Evolutionary conservation across 2,888 invertebrate species (phyloP), one percentile per base, ranked within the genome.

Genomic region (Ectemnius continuus): DNA sequence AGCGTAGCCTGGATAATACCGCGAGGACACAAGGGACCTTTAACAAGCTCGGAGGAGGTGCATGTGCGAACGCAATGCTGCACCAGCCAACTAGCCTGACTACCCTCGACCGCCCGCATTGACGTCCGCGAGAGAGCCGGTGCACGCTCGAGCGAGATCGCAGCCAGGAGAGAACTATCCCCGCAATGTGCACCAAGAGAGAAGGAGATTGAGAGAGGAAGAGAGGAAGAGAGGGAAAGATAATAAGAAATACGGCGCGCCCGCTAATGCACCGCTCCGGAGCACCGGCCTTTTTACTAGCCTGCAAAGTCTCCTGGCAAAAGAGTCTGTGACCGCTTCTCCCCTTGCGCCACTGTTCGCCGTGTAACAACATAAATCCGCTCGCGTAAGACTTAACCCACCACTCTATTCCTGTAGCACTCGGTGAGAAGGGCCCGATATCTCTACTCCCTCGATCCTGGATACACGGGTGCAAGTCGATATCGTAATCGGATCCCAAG

Each of bases 11-110:
- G 75, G 77, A 81, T 82, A 82, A 82, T 73, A 74, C 74, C 82
- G 36, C 36, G 73, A 78, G 74, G 82, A 82, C 78, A 83, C 83
- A 80, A 78, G 81, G 72, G 78, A 48, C 76, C 80, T 76, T 81
- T 83, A 83, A 83, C 83, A 83, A 83, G 83, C 83, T 71, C 73
- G 65, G 77, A 79, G 79, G 78, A 78, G 78, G 82, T 60, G 73
- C 77, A 80, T 78, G 71, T 81, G 76, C 81, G 79, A 74, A 78
- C 76, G 81, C 79, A 76, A 76, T 75, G 77, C 74, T 70, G 76
- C 72, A 14, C 3, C 70, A 61, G 73, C 81, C 79, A 82, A 83
- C 83, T 80, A 83, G 79, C 73, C 77, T 82, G 77, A 81, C 77
- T 80, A 59, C 72, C 68, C 64, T 58, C 71, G 82, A 83, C 82